Percentiles rank a stretch among this genome's conserved stretches.
Evolutionary conservation across 2,113 vertebrate species (phyloP).

Genomic region (Colistium nudipinnis): DNA sequence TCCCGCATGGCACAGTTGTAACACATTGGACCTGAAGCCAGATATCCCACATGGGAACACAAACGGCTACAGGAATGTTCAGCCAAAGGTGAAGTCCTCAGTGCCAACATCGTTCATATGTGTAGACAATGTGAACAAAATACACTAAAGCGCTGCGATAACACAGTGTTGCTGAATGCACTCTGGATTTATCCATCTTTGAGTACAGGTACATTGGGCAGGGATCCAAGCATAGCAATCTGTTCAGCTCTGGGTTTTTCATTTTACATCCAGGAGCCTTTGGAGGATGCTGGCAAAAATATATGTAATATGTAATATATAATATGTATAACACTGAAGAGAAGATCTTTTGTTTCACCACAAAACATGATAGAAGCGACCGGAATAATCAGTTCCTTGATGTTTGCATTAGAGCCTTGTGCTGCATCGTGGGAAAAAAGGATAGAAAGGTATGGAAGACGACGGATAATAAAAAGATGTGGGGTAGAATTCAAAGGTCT

Average conservation of each 20-base stretch:
- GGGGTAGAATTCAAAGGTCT: too few species aligned
- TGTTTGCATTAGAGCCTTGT: too few species aligned
- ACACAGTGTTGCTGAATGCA: neutral
- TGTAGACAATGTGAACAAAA: neutral
- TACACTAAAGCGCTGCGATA: slow-evolving; percentile 1
- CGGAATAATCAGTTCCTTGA: too few species aligned
- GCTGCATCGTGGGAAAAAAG: too few species aligned
- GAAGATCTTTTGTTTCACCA: too few species aligned
- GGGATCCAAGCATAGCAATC: neutral
- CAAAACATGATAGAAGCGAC: too few species aligned
- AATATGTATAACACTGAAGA: too few species aligned
- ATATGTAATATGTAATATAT: too few species aligned
- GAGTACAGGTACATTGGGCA: slow-evolving; percentile 2
- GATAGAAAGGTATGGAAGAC: too few species aligned
- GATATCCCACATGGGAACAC: slow-evolving; percentile 31
- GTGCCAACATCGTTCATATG: slow-evolving; percentile 26
- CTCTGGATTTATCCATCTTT: neutral
- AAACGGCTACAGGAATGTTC: slow-evolving; percentile 25
- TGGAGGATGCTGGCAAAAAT: neutral
- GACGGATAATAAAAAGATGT: too few species aligned
- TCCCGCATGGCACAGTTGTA: neutral
- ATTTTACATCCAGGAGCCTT: slow-evolving; percentile 20
- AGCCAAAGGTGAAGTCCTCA: slow-evolving; percentile 51
- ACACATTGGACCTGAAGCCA: slow-evolving; percentile 16
- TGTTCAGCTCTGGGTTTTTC: neutral